Conservation (phyloP, 2,797 vertebrate species). For the Naso thynnoides region DNA sequence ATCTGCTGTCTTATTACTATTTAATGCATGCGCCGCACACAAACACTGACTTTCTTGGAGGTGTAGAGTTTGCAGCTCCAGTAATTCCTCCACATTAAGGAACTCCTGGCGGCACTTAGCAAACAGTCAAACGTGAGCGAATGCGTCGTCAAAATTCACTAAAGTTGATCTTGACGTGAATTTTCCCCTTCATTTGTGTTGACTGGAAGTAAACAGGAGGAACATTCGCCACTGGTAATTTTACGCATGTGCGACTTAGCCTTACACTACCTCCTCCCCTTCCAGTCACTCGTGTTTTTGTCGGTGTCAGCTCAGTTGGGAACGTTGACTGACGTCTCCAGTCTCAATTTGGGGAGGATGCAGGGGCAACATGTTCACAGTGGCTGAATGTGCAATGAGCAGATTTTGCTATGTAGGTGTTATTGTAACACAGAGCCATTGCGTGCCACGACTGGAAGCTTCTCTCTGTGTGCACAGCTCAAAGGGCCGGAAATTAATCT, state of each 20-base stretch:
- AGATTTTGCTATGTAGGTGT: constrained; percentile 30
- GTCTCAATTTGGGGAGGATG: constrained; percentile 15
- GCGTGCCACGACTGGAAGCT: constrained; percentile 20
- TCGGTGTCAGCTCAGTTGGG: constrained; percentile 41
- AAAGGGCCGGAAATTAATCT: constrained; percentile 65
- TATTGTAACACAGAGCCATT: constrained; percentile 17
- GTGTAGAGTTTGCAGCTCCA: constrained; percentile 31
- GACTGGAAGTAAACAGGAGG: too few relatives aligned
- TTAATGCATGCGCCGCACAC: constrained; percentile 48
- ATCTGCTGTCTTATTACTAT: constrained; percentile 68
- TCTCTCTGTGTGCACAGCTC: constrained; percentile 35
- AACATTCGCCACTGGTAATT: too few relatives aligned
- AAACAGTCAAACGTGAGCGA: too few relatives aligned
- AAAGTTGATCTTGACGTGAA: too few relatives aligned
- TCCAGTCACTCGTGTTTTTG: not conserved
- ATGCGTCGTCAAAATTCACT: too few relatives aligned
- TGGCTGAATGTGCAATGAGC: constrained; percentile 19
- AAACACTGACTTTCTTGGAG: constrained; percentile 13
- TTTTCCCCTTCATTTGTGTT: too few relatives aligned
- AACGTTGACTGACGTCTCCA: constrained; percentile 36
- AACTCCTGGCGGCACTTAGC: constrained; percentile 1
- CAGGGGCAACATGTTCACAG: constrained; percentile 10
- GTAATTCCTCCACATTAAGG: constrained; percentile 21
- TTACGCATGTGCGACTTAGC: too few relatives aligned
- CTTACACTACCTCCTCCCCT: constrained; percentile 12